phyloP scores from a whole-genome alignment of 1,140 invertebrate genomes.

The Bicyclus anynana region DNA sequence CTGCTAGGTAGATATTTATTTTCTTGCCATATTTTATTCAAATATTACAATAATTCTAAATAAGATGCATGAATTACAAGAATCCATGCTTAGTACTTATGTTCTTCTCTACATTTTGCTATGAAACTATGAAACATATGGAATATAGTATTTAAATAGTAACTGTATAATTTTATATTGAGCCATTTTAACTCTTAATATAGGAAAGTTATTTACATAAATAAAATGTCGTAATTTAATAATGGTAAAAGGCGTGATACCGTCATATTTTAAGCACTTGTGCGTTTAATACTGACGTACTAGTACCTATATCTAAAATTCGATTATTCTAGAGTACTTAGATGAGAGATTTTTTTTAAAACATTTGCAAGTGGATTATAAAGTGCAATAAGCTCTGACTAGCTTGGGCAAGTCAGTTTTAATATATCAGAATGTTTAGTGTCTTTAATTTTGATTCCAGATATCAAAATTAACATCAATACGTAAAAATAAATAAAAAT shows the following conservation, averaged over 20 bases:
- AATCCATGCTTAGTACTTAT: too few relatives aligned
- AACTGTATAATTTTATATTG: background rate
- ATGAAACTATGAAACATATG: too few relatives aligned
- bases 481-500: too few relatives aligned
- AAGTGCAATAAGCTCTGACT: background rate
- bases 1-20: too few relatives aligned
- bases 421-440: too few relatives aligned
- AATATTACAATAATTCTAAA: too few relatives aligned
- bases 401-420: too few relatives aligned
- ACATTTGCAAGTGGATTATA: background rate
- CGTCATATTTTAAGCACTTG: conserved; percentile 7
- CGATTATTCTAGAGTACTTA: background rate
- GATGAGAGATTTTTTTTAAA: background rate
- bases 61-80: too few relatives aligned
- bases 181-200: background rate
- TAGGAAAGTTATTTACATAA: background rate
- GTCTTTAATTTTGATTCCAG: too few relatives aligned
- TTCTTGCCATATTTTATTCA: too few relatives aligned
- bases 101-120: too few relatives aligned
- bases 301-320: background rate
- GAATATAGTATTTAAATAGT: background rate
- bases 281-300: conserved; percentile 14
- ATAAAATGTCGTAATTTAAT: background rate
- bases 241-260: background rate
- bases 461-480: too few relatives aligned